Evolutionary conservation across 2,113 vertebrate species (phyloP).

Genomic region (Gulo gulo): DNA sequence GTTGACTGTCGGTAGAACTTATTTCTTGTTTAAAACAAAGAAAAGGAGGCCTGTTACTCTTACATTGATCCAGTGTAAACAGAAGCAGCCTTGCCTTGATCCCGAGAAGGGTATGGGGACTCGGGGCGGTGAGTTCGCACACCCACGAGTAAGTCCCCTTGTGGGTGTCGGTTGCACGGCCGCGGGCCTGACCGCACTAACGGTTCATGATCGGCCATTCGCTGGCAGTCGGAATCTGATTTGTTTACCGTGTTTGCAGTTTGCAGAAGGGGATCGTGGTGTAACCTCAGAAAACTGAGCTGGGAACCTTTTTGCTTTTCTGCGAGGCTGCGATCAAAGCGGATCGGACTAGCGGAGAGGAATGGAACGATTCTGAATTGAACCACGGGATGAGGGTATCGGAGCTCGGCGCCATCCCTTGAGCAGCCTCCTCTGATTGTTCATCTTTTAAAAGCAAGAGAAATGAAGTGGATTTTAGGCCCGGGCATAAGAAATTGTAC

Average conservation of each 20-base stretch:
- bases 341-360: background rate
- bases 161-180: background rate
- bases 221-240: background rate
- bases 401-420: background rate
- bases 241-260: background rate
- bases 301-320: constrained; percentile 14
- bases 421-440: background rate
- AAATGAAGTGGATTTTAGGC: background rate
- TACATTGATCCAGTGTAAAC: background rate
- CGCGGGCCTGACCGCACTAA: background rate
- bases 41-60: background rate
- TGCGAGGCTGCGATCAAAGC: constrained; percentile 31
- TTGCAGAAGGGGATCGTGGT: background rate
- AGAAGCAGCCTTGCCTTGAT: background rate
- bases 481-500: background rate
- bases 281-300: background rate
- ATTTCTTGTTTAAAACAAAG: background rate
- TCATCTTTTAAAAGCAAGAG: background rate
- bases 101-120: background rate
- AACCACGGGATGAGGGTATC: background rate
- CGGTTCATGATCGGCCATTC: background rate
- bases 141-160: background rate
- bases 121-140: background rate
- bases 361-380: background rate
- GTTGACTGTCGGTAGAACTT: background rate